Evolutionary conservation across 64 coral and sea anemone species (phyloP).

Genomic region (Hydrozoanthus tunicans): DNA sequence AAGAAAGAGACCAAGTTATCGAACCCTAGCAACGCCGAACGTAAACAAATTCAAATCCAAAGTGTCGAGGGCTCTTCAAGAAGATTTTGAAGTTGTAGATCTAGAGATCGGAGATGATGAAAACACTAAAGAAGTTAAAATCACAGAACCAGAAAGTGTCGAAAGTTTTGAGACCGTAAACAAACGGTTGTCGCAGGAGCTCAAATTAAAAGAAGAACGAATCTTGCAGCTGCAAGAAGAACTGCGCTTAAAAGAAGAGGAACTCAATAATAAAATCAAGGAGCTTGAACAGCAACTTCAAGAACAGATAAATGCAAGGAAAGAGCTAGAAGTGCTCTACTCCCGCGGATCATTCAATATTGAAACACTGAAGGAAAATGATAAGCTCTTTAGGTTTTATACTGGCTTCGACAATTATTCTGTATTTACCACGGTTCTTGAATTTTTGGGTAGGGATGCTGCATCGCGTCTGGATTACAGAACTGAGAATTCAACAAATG

Average conservation of each 20-base stretch:
- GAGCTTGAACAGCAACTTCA: slow-evolving; percentile 33
- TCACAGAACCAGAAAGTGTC: neutral
- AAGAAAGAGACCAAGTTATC: neutral
- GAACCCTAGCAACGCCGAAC: neutral
- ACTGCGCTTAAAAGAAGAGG: neutral
- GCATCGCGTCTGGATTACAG: no score
- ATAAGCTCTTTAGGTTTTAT: no score
- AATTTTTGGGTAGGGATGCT: no score
- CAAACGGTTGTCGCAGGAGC: slow-evolving; percentile 3
- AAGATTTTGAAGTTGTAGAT: neutral
- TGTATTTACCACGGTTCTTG: no score
- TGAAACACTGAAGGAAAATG: no score
- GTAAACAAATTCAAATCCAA: neutral
- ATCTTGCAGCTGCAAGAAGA: neutral
- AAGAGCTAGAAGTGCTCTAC: slow-evolving; percentile 21
- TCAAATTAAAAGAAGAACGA: slow-evolving; percentile 22
- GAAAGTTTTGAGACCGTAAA: neutral
- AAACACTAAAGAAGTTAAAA: neutral
- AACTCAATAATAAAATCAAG: slow-evolving; percentile 7
- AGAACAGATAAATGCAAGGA: slow-evolving; percentile 29
- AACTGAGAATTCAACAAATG: neutral
- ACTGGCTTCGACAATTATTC: no score
- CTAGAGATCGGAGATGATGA: neutral
- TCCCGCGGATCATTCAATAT: no score
- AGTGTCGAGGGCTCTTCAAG: neutral